These are phyloP conservation scores for Sepioteuthis lessoniana DNA, from an alignment of 2,888 invertebrate species.

Conservation along the genomic window DNA sequence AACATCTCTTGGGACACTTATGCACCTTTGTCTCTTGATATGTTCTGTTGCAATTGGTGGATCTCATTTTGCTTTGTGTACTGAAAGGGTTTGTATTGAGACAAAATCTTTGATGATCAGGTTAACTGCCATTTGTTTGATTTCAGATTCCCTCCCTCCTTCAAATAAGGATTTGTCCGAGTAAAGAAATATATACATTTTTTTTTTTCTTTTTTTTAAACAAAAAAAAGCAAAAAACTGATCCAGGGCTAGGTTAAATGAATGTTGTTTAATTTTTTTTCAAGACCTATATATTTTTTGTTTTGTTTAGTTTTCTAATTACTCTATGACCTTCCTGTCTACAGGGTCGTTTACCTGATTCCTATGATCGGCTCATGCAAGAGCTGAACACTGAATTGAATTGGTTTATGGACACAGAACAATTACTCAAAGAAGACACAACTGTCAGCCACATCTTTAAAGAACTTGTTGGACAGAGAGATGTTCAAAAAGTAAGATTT, in stretches of 20 bases:
- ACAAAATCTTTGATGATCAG: not conserved
- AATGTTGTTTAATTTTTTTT: not conserved
- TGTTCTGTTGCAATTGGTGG: not conserved
- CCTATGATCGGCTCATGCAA: conserved; percentile 66
- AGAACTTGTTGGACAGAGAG: conserved; percentile 64
- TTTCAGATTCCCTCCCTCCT: not conserved
- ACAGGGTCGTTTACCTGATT: conserved; percentile 64
- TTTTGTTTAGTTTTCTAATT: not conserved
- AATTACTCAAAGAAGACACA: conserved; percentile 65
- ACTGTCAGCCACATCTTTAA: conserved; percentile 66
- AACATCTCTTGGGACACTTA: not conserved
- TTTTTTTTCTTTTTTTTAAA: too few species aligned
- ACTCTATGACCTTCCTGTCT: not conserved
- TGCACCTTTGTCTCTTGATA: not conserved
- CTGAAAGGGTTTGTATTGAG: not conserved
- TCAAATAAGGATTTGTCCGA: not conserved
- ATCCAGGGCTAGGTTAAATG: conserved; percentile 23
- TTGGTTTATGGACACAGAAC: conserved; percentile 65
- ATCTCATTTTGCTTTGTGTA: not conserved
- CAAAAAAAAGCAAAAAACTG: not conserved
- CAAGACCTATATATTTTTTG: not conserved
- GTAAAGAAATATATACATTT: not conserved
- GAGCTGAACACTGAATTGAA: conserved; percentile 66
- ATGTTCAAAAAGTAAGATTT: conserved; percentile 63
- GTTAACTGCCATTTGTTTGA: not conserved